Evolutionary conservation across 2,797 vertebrate genomes (phyloP).

Genomic region (Aphelocoma californica): DNA sequence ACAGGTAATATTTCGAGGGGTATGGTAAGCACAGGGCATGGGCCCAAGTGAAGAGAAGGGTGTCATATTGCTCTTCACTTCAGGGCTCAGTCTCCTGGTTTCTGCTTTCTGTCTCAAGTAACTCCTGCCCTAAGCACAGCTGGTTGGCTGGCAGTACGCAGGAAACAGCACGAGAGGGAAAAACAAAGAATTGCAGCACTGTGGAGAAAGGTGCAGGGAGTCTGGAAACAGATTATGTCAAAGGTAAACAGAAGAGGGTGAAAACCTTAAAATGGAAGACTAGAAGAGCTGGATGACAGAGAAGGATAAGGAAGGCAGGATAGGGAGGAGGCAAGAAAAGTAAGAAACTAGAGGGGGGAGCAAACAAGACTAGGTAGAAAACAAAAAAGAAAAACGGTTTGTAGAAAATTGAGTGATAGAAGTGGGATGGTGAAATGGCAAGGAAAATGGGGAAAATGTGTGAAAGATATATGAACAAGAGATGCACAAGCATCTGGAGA

Average conservation of each 20-base stretch:
- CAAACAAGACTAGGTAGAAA: background rate
- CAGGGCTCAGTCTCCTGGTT: constrained; percentile 34
- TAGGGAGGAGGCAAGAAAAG: background rate
- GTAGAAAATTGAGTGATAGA: background rate
- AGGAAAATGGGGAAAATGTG: background rate
- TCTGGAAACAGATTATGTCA: background rate
- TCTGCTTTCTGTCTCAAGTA: constrained; percentile 66
- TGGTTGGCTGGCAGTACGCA: background rate
- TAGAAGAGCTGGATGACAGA: background rate
- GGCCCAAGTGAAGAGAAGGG: background rate
- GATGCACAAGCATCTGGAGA: background rate
- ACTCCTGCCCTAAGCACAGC: constrained; percentile 1
- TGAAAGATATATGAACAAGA: background rate
- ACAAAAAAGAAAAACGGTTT: background rate
- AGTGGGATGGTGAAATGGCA: background rate
- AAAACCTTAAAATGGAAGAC: background rate
- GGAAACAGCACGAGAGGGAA: background rate
- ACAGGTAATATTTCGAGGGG: constrained; percentile 10
- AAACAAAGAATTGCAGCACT: background rate
- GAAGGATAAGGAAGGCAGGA: background rate
- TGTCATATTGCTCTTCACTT: constrained; percentile 17
- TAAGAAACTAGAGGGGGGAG: background rate
- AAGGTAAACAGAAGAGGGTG: background rate
- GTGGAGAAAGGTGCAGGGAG: background rate
- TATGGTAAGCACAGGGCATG: background rate